A percentile compares a stretch with the other conserved stretches of the same genome.
Conservation (phyloP, 1,140 invertebrate genomes). For the Trichogramma pretiosum region DNA sequence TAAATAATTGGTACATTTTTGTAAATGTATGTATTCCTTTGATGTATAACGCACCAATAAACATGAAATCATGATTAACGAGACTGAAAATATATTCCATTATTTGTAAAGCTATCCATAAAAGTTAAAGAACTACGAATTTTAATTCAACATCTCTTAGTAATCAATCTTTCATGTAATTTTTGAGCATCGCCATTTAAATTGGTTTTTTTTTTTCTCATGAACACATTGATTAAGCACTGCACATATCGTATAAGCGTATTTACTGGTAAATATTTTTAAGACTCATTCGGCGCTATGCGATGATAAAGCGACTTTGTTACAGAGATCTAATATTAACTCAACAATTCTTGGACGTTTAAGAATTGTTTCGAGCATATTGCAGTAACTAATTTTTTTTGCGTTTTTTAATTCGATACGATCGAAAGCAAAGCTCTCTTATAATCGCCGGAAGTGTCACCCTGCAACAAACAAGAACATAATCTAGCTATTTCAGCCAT, state of each 20-base stretch:
- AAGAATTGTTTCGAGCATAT: not conserved
- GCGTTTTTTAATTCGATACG: constrained; percentile 56
- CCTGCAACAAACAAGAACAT: constrained; percentile 52
- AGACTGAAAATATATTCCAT: too few species aligned
- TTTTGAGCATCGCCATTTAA: too few species aligned
- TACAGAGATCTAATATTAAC: constrained; percentile 1
- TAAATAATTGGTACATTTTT: too few species aligned
- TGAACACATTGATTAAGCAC: constrained; percentile 16
- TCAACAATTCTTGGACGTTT: not conserved
- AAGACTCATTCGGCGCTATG: constrained; percentile 4
- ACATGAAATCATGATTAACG: too few species aligned
- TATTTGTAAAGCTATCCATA: too few species aligned
- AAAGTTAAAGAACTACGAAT: too few species aligned
- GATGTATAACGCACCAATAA: too few species aligned
- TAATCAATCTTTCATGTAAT: too few species aligned
- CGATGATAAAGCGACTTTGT: constrained; percentile 10
- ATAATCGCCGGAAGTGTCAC: constrained; percentile 87
- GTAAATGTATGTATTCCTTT: too few species aligned
- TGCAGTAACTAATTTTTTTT: not conserved
- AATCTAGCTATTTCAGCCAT: constrained; percentile 1
- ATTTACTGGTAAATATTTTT: constrained; percentile 12
- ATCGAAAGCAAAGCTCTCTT: constrained; percentile 76
- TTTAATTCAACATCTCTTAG: too few species aligned
- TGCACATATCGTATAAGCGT: constrained; percentile 3
- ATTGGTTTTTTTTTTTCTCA: not conserved